phyloP scores from a whole-genome alignment of 2,797 vertebrate genomes.

The Hirundo rustica region DNA sequence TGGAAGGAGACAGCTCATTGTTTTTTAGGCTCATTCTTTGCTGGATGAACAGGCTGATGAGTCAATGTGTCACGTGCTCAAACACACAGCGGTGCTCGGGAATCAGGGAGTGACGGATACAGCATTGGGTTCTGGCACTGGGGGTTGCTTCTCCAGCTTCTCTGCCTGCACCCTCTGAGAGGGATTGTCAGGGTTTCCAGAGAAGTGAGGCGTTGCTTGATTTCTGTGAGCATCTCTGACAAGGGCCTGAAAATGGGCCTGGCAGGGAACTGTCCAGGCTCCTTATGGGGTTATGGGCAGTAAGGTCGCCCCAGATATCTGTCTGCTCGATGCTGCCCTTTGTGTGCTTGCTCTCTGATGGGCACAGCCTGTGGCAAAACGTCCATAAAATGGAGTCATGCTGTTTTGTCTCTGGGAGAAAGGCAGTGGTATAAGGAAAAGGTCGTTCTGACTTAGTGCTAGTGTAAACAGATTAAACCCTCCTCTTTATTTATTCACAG shows the following conservation, averaged over 20 bases:
- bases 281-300: not conserved
- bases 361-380: not conserved
- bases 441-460: not conserved
- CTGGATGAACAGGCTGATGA: constrained; percentile 20
- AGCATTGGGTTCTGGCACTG: not conserved
- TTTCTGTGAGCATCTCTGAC: not conserved
- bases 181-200: not conserved
- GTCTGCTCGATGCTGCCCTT: not conserved
- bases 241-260: not conserved
- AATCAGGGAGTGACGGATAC: not conserved
- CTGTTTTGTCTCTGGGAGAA: not conserved
- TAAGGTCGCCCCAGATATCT: not conserved
- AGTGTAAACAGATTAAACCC: not conserved
- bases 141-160: not conserved
- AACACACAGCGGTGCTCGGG: not conserved
- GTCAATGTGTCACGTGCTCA: not conserved
- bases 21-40: not conserved
- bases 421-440: not conserved
- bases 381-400: not conserved
- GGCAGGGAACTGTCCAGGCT: not conserved
- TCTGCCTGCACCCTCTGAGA: not conserved
- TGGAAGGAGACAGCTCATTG: not conserved
- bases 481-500: not conserved
- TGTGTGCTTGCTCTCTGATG: not conserved
- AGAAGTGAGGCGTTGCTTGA: not conserved